phyloP scores from a whole-genome alignment of 2,888 invertebrate genomes.

The Amiota minor region DNA sequence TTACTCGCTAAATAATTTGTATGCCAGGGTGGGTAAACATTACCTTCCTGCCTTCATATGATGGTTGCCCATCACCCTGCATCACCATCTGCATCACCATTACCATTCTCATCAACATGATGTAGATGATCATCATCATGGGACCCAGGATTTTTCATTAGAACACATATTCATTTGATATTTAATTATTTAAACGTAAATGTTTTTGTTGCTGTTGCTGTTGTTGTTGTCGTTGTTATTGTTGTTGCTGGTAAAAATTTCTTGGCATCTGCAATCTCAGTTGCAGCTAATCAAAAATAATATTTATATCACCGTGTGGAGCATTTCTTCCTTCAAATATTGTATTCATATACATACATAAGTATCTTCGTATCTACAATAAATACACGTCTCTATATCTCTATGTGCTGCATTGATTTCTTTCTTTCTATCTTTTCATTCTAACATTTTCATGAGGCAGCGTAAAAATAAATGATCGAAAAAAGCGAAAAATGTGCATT shows the following conservation, averaged over 20 bases:
- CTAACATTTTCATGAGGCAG: conserved; percentile 46
- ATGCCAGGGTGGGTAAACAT: conserved; percentile 26
- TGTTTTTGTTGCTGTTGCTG: conserved; percentile 6
- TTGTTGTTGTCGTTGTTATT: conserved; percentile 19
- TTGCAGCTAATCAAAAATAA: conserved; percentile 31
- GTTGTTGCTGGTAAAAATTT: conserved; percentile 9
- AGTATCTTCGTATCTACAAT: no score
- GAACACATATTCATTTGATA: conserved; percentile 22
- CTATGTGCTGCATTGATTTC: conserved; percentile 7
- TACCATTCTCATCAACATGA: no score
- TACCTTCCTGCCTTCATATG: conserved; percentile 30
- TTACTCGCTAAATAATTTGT: conserved; percentile 72
- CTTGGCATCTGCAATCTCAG: conserved; percentile 16
- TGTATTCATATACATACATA: no score
- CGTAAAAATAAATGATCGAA: conserved; percentile 59
- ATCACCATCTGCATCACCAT: background rate
- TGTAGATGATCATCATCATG: background rate
- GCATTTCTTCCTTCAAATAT: background rate
- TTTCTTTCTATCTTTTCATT: background rate
- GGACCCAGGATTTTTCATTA: background rate
- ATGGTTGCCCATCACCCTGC: background rate
- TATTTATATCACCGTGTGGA: conserved; percentile 17
- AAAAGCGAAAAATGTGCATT: conserved; percentile 49
- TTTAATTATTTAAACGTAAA: conserved; percentile 26
- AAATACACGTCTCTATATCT: no score